These are phyloP conservation scores for Pogonocichla stellata DNA, from an alignment of 2,113 vertebrate genomes.

Conservation along the genomic window DNA sequence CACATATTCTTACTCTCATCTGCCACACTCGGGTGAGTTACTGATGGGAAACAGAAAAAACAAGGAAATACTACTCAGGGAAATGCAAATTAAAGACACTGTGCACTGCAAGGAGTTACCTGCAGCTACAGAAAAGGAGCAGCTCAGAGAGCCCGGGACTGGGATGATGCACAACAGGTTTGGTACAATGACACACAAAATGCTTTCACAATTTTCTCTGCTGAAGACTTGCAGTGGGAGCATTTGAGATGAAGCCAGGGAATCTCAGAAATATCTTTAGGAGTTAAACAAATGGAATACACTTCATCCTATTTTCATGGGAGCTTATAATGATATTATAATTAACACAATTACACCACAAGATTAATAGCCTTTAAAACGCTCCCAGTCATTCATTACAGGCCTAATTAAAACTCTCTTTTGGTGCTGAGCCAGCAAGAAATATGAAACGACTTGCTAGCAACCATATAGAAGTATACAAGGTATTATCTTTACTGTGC, in stretches of 20 bases:
- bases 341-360: slow-evolving; percentile 55
- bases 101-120: background rate
- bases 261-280: background rate
- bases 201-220: background rate
- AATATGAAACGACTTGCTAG: background rate
- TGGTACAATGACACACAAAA: background rate
- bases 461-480: background rate
- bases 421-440: slow-evolving; percentile 56
- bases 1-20: slow-evolving; percentile 17
- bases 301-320: slow-evolving; percentile 39
- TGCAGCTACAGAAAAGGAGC: background rate
- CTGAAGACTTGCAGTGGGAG: background rate
- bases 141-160: background rate
- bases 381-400: slow-evolving; percentile 50
- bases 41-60: background rate
- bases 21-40: background rate
- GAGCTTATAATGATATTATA: slow-evolving; percentile 53
- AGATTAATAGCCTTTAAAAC: slow-evolving; percentile 58
- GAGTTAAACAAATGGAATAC: slow-evolving; percentile 25
- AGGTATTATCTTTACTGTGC: background rate
- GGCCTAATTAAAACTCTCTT: slow-evolving; percentile 53
- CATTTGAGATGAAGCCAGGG: background rate
- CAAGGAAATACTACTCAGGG: background rate
- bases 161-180: background rate
- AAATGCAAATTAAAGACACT: background rate